Evolutionary conservation across 2,113 vertebrate species (phyloP).

Genomic region (Paratilapia polleni): DNA sequence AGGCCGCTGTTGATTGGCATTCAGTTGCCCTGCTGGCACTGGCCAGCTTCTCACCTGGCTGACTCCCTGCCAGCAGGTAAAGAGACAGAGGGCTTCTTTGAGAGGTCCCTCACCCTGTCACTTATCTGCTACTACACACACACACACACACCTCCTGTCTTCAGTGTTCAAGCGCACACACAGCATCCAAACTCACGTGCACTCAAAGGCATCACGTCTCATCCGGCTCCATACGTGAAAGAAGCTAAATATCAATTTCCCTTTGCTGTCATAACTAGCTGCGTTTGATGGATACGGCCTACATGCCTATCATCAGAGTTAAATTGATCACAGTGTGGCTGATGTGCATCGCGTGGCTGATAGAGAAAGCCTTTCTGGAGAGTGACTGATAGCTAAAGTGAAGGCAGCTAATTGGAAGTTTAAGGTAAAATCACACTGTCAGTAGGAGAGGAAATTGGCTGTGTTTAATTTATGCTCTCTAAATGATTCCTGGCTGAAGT

Average conservation of each 20-base stretch:
- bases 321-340: slow-evolving; percentile 57
- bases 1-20: slow-evolving; percentile 64
- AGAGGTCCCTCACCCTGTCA: slow-evolving; percentile 62
- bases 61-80: slow-evolving; percentile 45
- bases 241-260: slow-evolving; percentile 58
- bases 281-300: slow-evolving; percentile 56
- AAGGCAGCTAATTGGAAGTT: slow-evolving; percentile 69
- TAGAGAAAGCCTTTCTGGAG: slow-evolving; percentile 21
- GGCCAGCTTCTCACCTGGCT: slow-evolving; percentile 58
- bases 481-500: slow-evolving; percentile 28
- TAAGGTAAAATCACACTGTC: slow-evolving; percentile 60
- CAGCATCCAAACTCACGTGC: neutral
- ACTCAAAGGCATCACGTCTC: slow-evolving; percentile 1
- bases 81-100: slow-evolving; percentile 44
- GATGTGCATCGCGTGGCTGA: slow-evolving; percentile 39
- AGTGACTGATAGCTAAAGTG: slow-evolving; percentile 64
- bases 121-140: slow-evolving; percentile 13
- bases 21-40: slow-evolving; percentile 50
- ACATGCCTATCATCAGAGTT: slow-evolving; percentile 50
- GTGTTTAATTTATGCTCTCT: slow-evolving; percentile 52
- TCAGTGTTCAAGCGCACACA: neutral
- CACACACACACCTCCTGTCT: slow-evolving; percentile 6
- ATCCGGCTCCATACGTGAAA: slow-evolving; percentile 2
- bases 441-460: slow-evolving; percentile 62
- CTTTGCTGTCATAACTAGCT: slow-evolving; percentile 38